Evolutionary conservation across 2,113 vertebrate genomes (phyloP).

Genomic region (Ardeotis arabs): DNA sequence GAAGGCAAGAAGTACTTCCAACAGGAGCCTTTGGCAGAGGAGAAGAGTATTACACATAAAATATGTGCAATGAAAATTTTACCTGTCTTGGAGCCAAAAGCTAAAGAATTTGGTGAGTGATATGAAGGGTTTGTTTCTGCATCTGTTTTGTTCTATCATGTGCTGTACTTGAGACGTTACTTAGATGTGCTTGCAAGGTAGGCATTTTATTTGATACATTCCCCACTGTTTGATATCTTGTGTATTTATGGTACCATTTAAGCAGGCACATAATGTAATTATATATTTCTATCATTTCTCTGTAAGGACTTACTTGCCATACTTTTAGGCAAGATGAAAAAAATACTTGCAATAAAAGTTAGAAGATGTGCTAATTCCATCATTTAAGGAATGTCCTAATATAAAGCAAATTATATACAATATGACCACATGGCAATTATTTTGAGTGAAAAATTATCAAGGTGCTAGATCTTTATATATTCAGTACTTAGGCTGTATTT

Average conservation of each 20-base stretch:
- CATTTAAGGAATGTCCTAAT: neutral
- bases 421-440: neutral
- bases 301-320: neutral
- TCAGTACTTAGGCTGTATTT: neutral
- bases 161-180: neutral
- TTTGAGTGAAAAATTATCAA: neutral
- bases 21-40: neutral
- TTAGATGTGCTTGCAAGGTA: neutral
- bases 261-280: neutral
- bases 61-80: neutral
- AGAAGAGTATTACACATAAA: neutral
- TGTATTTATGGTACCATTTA: neutral
- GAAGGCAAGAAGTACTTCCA: neutral
- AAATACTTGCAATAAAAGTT: neutral
- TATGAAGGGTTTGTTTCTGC: neutral
- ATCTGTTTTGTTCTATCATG: neutral
- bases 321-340: neutral
- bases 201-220: rapidly evolving
- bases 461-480: neutral
- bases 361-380: neutral
- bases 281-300: neutral
- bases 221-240: neutral
- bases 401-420: neutral
- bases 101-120: neutral
- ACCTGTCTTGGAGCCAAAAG: neutral